A percentile compares a stretch with the other conserved stretches of the same genome.
phyloP scores from a whole-genome alignment of 2,113 vertebrate genomes.

The Ellobius talpinus region DNA sequence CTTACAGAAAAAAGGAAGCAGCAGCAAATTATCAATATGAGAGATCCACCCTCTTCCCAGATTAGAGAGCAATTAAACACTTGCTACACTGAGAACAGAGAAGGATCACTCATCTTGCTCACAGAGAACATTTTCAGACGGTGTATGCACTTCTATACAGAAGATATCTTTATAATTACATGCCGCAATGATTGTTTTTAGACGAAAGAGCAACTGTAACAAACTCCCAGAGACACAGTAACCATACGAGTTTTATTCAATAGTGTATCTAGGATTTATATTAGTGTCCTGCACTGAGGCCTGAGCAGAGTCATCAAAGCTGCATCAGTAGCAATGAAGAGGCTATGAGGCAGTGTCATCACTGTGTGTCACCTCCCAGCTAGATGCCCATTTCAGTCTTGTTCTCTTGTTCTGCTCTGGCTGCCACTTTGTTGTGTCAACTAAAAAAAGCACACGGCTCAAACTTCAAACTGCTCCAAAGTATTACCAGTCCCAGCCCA shows the following conservation, averaged over 20 bases:
- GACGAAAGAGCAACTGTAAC: not conserved
- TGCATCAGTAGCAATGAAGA: not conserved
- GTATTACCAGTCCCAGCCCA: not conserved
- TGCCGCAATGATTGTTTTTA: not conserved
- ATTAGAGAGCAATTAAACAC: constrained; percentile 14
- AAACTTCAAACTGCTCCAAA: not conserved
- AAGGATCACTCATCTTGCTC: constrained; percentile 14
- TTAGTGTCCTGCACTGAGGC: not conserved
- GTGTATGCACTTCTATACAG: not conserved
- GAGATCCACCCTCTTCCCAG: not conserved
- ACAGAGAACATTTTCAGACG: not conserved
- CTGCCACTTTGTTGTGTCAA: not conserved
- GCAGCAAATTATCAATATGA: not conserved
- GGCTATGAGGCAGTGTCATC: not conserved
- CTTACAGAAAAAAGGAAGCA: constrained; percentile 22
- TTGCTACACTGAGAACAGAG: not conserved
- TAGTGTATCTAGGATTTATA: not conserved
- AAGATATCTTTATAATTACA: constrained; percentile 23
- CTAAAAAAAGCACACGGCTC: not conserved
- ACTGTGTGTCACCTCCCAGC: not conserved
- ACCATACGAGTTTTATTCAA: not conserved
- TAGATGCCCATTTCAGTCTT: not conserved
- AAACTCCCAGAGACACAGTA: not conserved
- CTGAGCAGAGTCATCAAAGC: not conserved
- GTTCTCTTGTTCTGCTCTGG: not conserved